Evolutionary conservation across 1,140 invertebrate species (phyloP).

Genomic region (Alviniconcha marisindica): DNA sequence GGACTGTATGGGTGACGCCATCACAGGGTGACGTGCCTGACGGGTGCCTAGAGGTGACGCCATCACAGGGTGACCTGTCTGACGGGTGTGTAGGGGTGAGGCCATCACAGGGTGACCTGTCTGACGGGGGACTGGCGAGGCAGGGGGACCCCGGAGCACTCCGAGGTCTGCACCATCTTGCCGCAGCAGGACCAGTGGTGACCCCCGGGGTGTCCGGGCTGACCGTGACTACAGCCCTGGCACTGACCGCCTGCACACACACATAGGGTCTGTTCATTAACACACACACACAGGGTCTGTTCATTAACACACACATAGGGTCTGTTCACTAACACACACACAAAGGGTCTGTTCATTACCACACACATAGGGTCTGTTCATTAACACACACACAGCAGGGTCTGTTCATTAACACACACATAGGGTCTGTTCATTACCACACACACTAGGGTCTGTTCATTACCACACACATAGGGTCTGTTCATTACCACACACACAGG

Average conservation of each 20-base stretch:
- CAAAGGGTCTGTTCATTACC: not conserved
- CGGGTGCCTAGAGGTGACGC: not conserved
- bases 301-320: not conserved
- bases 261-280: no score
- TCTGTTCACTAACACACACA: not conserved
- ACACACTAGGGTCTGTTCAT: no score
- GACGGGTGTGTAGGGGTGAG: not conserved
- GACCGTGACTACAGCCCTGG: conserved; percentile 35
- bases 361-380: no score
- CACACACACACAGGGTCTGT: not conserved
- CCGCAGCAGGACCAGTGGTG: conserved; percentile 48
- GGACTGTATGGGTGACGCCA: not conserved
- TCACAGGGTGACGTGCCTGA: not conserved
- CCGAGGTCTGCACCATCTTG: conserved; percentile 41
- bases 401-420: no score
- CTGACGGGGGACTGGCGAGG: conserved; percentile 20
- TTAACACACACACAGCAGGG: no score
- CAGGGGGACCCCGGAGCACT: conserved; percentile 25
- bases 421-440: not conserved
- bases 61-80: conserved; percentile 32
- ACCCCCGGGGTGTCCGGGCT: conserved; percentile 35
- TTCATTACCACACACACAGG: no score
- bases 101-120: conserved; percentile 37
- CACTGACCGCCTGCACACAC: not conserved
- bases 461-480: no score